phyloP scores from a whole-genome alignment of 2,888 invertebrate genomes.

The Anoncus sp. region DNA sequence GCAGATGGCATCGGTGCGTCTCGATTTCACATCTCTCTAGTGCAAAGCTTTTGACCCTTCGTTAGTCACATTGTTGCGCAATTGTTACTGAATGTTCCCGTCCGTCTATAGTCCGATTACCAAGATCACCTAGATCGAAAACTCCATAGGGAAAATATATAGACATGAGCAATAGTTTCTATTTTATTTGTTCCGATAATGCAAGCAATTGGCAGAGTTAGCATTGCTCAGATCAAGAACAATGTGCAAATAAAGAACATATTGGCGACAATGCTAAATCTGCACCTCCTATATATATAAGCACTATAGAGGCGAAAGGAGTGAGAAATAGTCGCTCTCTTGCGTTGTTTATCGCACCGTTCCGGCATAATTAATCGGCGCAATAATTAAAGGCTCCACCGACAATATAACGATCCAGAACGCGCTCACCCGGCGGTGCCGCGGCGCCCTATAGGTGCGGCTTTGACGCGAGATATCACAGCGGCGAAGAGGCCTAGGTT shows the following conservation, averaged over 20 bases:
- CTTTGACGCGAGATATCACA: conserved; percentile 45
- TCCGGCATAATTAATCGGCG: conserved; percentile 64
- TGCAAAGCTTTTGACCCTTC: neutral
- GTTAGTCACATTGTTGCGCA: neutral
- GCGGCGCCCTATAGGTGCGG: conserved; percentile 58
- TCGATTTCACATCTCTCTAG: neutral
- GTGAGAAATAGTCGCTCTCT: conserved; percentile 8
- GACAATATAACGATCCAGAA: conserved; percentile 55
- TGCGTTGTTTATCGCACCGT: conserved; percentile 59
- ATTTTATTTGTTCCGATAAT: no score
- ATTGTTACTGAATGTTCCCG: neutral
- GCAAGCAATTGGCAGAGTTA: no score
- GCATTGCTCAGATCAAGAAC: conserved; percentile 7
- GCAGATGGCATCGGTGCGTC: neutral
- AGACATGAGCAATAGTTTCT: no score
- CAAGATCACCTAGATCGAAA: no score
- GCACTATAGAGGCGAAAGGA: neutral
- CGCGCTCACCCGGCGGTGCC: conserved; percentile 31
- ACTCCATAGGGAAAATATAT: no score
- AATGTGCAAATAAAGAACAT: conserved; percentile 47
- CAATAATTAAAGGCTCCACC: conserved; percentile 62
- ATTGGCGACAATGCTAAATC: conserved; percentile 15
- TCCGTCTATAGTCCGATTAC: neutral
- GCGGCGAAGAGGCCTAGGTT: conserved; percentile 8
- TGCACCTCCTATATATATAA: conserved; percentile 49